phyloP scores from a whole-genome alignment of 37 sponge, comb jelly and placozoan species.

The Axinella damicornis region DNA sequence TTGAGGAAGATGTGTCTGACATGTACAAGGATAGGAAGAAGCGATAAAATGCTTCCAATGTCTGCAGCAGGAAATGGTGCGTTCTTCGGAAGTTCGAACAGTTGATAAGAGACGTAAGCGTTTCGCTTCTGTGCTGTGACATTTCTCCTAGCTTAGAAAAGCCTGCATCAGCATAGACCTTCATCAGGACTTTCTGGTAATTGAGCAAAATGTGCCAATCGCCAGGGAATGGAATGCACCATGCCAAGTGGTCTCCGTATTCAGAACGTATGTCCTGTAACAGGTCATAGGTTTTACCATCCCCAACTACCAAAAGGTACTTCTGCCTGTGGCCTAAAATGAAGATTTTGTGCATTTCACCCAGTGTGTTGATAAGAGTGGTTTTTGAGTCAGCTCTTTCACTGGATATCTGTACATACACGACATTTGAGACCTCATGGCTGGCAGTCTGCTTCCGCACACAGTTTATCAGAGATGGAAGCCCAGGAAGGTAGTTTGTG shows the following conservation, averaged over 20 bases:
- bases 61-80: neutral
- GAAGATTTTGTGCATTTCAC: neutral
- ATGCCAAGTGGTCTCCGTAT: neutral
- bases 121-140: neutral
- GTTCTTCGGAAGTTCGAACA: constrained; percentile 1
- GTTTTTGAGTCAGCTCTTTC: neutral
- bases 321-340: neutral
- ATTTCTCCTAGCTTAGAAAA: neutral
- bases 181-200: constrained; percentile 7
- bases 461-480: neutral
- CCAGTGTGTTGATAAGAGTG: neutral
- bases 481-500: neutral
- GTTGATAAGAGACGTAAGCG: neutral
- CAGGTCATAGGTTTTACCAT: neutral
- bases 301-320: neutral
- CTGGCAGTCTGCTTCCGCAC: neutral
- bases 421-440: neutral
- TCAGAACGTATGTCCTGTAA: neutral
- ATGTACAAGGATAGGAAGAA: neutral
- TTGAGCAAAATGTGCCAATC: constrained; percentile 1
- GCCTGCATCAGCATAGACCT: constrained; percentile 10
- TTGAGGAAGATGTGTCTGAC: too few relatives aligned
- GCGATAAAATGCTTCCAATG: neutral
- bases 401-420: neutral
- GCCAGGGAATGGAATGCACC: constrained; percentile 3